Evolutionary conservation across 2,113 vertebrate genomes (phyloP).

Genomic region (Burhinus oedicnemus): DNA sequence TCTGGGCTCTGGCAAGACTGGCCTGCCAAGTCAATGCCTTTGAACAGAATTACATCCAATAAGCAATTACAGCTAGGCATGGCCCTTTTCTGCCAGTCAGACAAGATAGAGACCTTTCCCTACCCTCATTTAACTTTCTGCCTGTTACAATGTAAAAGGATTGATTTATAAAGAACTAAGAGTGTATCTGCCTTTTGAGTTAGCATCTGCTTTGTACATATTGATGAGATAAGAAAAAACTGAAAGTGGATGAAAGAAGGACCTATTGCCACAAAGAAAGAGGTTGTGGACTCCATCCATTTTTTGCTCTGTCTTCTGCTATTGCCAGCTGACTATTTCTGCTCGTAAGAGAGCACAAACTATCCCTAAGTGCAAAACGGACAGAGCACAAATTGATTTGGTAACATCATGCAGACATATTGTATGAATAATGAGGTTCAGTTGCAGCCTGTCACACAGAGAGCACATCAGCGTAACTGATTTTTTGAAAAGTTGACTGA

Average conservation of each 20-base stretch:
- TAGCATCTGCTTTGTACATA: slow-evolving; percentile 30
- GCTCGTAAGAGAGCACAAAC: slow-evolving; percentile 61
- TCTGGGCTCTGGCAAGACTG: background rate
- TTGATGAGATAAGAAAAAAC: slow-evolving; percentile 40
- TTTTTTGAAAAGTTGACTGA: slow-evolving; percentile 66
- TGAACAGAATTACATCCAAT: slow-evolving; percentile 38
- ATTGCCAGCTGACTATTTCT: slow-evolving; percentile 70
- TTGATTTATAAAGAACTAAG: slow-evolving; percentile 46
- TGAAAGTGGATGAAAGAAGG: slow-evolving; percentile 53
- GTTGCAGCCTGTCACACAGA: slow-evolving; percentile 69
- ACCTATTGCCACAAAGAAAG: slow-evolving; percentile 31
- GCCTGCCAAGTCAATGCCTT: slow-evolving; percentile 29
- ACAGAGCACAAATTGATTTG: slow-evolving; percentile 75
- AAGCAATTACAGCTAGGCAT: slow-evolving; percentile 43
- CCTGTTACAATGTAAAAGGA: slow-evolving; percentile 47
- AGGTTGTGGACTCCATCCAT: slow-evolving; percentile 19
- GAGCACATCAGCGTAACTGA: slow-evolving; percentile 40
- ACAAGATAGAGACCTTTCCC: background rate
- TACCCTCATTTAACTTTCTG: slow-evolving; percentile 52
- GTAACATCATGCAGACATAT: slow-evolving; percentile 57
- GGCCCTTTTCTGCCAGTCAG: slow-evolving; percentile 47
- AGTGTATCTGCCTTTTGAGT: slow-evolving; percentile 53
- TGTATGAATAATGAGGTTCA: slow-evolving; percentile 73
- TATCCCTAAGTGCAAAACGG: slow-evolving; percentile 71
- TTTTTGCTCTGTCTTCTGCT: slow-evolving; percentile 66